Evolutionary conservation across 2,797 vertebrate species (phyloP), one percentile per base, ranked within the genome.

Genomic region (Macropus fuliginosus): DNA sequence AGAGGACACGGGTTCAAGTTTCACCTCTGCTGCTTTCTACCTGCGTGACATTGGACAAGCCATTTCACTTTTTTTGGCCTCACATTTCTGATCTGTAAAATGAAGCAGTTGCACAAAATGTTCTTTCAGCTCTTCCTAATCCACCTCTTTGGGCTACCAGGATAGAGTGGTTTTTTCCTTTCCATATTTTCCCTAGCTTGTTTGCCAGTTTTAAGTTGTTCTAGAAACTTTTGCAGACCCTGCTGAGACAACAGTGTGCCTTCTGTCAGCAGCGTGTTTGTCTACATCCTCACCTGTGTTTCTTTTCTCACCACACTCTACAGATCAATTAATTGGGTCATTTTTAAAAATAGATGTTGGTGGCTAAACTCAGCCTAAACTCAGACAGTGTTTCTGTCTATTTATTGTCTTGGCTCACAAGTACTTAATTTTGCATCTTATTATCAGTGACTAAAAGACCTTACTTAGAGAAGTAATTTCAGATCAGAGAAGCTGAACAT

Each of bases 321-420:
- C 94, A 91, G 95, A 46, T 94, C 91, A 95, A 91, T 96, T 94
- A 96, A 97, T 97, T 97, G 94, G 94, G 94, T 95, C 93, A 94
- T 96, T 54, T 97, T 96, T 97, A 95, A 97, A 97, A 97, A 95
- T 97, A 97, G 95, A 96, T 91, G 74, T 93, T 66, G 54, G 16
- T 92, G 94, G 91, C 95, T 96, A 96, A 95, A 94, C 54, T 95
- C 93, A 95, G 95, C 56, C 91, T 91, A 81, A 16, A 3, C 93
- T 95, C 89, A 92, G 90, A 95, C 40, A 28, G 66, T 95, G 81
- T 91, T 96, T 97, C 94, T 97, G 95, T 95, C 95, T 95, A 93
- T 96, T 94, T 95, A 96, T 98, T 97, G 96, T 96, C 91, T 94
- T 91, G 55, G 56, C 93, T 96, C 91, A 89, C 91, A 91, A 94